These are phyloP conservation scores for Galaxias olidus DNA, from an alignment of 2,797 vertebrate genomes.

Conservation along the genomic window DNA sequence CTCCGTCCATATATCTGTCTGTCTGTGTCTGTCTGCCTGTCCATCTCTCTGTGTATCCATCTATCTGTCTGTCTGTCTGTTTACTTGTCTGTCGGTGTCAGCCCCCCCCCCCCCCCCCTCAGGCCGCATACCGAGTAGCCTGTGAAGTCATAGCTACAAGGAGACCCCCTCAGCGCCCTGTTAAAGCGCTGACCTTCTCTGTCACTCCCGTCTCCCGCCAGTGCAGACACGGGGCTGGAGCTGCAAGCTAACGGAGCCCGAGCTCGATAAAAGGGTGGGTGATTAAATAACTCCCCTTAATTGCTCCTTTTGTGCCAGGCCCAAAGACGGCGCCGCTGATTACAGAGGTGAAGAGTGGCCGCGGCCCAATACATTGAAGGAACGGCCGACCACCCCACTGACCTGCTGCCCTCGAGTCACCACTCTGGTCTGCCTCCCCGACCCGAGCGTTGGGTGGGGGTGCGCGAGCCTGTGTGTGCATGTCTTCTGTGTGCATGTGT, in stretches of 20 bases:
- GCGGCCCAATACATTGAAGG: constrained; percentile 12
- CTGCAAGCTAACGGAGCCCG: constrained; percentile 71
- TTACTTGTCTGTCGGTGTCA: background rate
- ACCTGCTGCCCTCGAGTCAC: constrained; percentile 58
- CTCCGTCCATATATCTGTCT: background rate
- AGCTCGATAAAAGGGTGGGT: constrained; percentile 73
- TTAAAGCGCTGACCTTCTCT: constrained; percentile 77
- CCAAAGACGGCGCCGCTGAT: constrained; percentile 67
- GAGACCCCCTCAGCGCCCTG: constrained; percentile 67
- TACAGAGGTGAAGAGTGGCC: constrained; percentile 45
- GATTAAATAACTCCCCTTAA: constrained; percentile 79
- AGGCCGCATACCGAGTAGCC: constrained; percentile 45
- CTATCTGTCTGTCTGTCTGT: background rate
- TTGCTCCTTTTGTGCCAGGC: constrained; percentile 75
- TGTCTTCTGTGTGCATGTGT: constrained; percentile 36
- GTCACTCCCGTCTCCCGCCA: constrained; percentile 64
- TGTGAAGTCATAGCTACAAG: constrained; percentile 60
- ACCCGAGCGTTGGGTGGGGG: constrained; percentile 50
- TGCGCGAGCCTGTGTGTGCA: constrained; percentile 17
- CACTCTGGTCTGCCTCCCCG: constrained; percentile 70
- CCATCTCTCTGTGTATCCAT: background rate
- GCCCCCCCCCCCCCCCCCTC: constrained; percentile 45
- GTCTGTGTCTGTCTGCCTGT: background rate
- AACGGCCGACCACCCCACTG: constrained; percentile 45
- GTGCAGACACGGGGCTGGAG: constrained; percentile 59